phyloP scores from a whole-genome alignment of 1,140 invertebrate species.

The Bactericera cockerelli region DNA sequence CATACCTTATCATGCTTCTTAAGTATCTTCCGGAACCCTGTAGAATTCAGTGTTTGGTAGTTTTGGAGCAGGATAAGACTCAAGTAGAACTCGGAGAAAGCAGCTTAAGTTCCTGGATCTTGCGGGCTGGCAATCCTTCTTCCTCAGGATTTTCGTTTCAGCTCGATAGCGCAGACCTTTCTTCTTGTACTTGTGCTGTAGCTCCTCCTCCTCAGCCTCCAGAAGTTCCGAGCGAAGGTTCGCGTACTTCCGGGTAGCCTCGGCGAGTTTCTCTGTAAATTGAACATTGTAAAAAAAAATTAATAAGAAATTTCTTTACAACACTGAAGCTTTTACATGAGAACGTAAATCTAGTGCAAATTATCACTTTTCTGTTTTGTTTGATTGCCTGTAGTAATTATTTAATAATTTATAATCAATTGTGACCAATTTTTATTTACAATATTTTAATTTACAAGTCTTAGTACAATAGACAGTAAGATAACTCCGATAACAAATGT shows the following conservation, averaged over 20 bases:
- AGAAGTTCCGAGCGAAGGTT: constrained; percentile 78
- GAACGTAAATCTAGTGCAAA: too few relatives aligned
- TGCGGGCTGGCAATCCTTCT: constrained; percentile 40
- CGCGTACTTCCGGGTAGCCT: constrained; percentile 87
- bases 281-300: constrained; percentile 12
- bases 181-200: constrained; percentile 32
- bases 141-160: constrained; percentile 30
- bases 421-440: too few relatives aligned
- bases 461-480: too few relatives aligned
- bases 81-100: constrained; percentile 98
- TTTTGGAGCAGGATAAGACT: constrained; percentile 85
- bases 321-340: too few relatives aligned
- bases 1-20: constrained; percentile 98
- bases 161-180: constrained; percentile 13
- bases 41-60: constrained; percentile 93
- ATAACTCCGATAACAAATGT: too few relatives aligned
- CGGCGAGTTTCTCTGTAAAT: constrained; percentile 80
- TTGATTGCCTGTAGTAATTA: too few relatives aligned
- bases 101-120: constrained; percentile 90
- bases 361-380: too few relatives aligned
- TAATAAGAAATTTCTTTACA: neutral
- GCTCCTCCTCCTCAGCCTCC: constrained; percentile 50
- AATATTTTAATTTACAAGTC: too few relatives aligned
- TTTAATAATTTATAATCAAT: too few relatives aligned
- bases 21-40: constrained; percentile 98